Percentiles rank a stretch among this genome's conserved stretches.
Evolutionary conservation across 2,888 invertebrate genomes (phyloP).

Genomic region (Nephrotoma appendiculata): DNA sequence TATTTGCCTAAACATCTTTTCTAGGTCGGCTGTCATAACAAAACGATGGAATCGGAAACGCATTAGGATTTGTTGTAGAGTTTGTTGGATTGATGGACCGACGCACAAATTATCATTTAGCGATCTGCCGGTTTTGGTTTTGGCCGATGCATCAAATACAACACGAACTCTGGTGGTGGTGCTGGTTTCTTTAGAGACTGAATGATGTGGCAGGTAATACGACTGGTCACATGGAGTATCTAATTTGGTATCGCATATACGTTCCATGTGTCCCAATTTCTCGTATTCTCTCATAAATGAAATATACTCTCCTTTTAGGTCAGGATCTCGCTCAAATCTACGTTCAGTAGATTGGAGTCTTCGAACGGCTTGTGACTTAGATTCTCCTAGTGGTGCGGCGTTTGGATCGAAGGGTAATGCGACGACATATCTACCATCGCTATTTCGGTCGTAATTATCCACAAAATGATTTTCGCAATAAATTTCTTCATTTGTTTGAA

Average conservation of each 20-base stretch:
- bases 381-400: not conserved
- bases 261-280: not conserved
- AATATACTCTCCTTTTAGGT: not conserved
- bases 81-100: not conserved
- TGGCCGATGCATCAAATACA: not conserved
- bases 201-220: not conserved
- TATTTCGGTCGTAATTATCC: not conserved
- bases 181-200: not conserved
- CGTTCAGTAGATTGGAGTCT: not conserved
- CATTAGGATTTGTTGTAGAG: not conserved
- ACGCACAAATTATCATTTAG: not conserved
- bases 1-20: not conserved
- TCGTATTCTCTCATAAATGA: not conserved
- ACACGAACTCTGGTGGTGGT: not conserved
- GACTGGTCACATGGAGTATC: not conserved
- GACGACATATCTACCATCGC: not conserved
- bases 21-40: not conserved
- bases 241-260: not conserved
- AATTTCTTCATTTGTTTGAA: not conserved
- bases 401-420: not conserved
- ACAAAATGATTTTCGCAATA: not conserved
- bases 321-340: not conserved
- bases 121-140: not conserved
- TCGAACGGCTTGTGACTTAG: not conserved
- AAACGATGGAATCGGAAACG: not conserved